These are phyloP conservation scores for Archegozetes longisetosus DNA, from an alignment of 1,140 invertebrate species.

Conservation along the genomic window DNA sequence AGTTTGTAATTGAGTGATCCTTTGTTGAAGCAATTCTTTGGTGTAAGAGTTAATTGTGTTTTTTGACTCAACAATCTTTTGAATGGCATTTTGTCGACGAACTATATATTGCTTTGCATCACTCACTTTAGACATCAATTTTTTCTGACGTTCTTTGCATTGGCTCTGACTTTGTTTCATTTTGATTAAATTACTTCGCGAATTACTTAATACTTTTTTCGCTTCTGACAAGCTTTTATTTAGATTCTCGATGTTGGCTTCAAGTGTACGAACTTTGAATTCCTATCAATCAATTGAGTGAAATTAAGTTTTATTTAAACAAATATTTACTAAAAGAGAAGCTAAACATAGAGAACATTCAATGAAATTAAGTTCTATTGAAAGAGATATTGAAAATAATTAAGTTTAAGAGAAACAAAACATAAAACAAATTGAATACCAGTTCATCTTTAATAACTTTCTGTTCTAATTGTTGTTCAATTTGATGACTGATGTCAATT, in stretches of 20 bases:
- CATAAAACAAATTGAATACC: background rate
- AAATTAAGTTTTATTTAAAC: no score
- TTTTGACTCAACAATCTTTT: background rate
- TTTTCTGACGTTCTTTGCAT: constrained; percentile 25
- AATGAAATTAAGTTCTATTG: no score
- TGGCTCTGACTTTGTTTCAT: background rate
- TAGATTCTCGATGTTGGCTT: background rate
- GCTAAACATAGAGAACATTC: no score
- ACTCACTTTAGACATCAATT: background rate
- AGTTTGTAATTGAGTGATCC: constrained; percentile 48
- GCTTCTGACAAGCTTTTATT: constrained; percentile 33
- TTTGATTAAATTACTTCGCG: background rate
- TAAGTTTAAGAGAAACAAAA: constrained; percentile 26
- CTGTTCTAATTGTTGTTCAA: constrained; percentile 2
- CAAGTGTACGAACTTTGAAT: constrained; percentile 36
- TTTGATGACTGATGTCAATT: background rate
- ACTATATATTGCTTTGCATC: constrained; percentile 4
- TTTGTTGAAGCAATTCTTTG: constrained; percentile 42
- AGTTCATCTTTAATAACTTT: constrained; percentile 4
- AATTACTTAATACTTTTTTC: constrained; percentile 27
- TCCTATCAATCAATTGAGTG: no score
- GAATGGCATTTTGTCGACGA: background rate
- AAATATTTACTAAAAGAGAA: no score
- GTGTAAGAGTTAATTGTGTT: constrained; percentile 5
- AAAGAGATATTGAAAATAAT: background rate